Evolutionary conservation across 2,113 vertebrate genomes (phyloP).

Genomic region (Pica pica): DNA sequence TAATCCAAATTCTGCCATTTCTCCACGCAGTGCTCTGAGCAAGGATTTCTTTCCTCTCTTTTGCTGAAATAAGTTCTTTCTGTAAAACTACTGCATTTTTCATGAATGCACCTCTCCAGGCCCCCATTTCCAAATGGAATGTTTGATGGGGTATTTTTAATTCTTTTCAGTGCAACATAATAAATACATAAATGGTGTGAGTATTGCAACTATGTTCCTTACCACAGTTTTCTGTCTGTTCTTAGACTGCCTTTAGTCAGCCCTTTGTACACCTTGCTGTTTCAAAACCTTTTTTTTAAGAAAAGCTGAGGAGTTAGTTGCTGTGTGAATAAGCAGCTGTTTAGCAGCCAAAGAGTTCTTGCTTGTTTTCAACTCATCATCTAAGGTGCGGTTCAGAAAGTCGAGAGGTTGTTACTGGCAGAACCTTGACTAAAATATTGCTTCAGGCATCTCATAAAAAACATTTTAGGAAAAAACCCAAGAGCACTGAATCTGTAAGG

Average conservation of each 20-base stretch:
- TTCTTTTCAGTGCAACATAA: not conserved
- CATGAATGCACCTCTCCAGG: not conserved
- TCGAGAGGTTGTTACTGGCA: not conserved
- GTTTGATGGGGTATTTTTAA: accelerated
- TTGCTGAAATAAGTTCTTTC: not conserved
- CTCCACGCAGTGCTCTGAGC: not conserved
- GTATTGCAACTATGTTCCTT: not conserved
- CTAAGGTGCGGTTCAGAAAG: not conserved
- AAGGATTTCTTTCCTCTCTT: not conserved
- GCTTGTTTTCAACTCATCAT: not conserved
- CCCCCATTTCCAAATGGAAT: not conserved
- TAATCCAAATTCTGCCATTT: not conserved
- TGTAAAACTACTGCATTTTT: not conserved
- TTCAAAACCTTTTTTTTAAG: not conserved
- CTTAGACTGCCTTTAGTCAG: not conserved
- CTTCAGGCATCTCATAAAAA: not conserved
- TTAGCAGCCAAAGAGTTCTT: not conserved
- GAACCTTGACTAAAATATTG: not conserved
- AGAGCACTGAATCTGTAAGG: not conserved
- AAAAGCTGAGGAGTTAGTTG: not conserved
- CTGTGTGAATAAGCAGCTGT: not conserved
- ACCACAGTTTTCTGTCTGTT: not conserved
- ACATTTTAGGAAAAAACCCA: not conserved
- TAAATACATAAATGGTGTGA: not conserved
- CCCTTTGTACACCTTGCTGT: not conserved